These are phyloP conservation scores for Diarsia mendica DNA, from an alignment of 2,888 invertebrate species.

Conservation along the genomic window DNA sequence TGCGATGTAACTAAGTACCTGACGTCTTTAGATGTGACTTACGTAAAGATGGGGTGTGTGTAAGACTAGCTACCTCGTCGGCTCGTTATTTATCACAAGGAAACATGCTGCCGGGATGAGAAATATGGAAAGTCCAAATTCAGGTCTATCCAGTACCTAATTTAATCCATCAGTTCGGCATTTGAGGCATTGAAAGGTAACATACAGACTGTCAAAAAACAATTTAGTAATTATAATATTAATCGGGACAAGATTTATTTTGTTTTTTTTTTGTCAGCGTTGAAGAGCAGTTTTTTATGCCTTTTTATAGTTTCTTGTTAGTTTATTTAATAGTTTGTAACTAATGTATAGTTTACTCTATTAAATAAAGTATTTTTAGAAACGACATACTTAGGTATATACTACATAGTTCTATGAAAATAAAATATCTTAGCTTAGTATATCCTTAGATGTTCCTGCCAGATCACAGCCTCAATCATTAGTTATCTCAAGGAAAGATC, in stretches of 20 bases:
- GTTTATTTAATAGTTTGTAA: too few species aligned
- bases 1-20: constrained; percentile 4
- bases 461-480: constrained; percentile 12
- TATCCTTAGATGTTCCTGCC: neutral
- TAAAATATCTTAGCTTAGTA: neutral
- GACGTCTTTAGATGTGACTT: constrained; percentile 7
- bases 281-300: too few species aligned
- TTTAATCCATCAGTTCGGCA: neutral
- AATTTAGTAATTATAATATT: neutral
- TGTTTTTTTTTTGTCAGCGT: neutral
- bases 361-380: too few species aligned
- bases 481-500: constrained; percentile 6
- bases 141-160: neutral
- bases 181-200: neutral
- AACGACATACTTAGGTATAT: too few species aligned
- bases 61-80: neutral
- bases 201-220: neutral
- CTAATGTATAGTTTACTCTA: too few species aligned
- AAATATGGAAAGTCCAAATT: neutral
- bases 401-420: too few species aligned
- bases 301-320: too few species aligned
- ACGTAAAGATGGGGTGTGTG: neutral
- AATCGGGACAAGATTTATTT: neutral
- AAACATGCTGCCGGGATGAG: neutral
- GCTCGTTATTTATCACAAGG: neutral